A percentile compares a stretch with the other conserved stretches of the same genome.
These are phyloP conservation scores for Troilus luridus DNA, from an alignment of 2,888 invertebrate species.

Conservation along the genomic window DNA sequence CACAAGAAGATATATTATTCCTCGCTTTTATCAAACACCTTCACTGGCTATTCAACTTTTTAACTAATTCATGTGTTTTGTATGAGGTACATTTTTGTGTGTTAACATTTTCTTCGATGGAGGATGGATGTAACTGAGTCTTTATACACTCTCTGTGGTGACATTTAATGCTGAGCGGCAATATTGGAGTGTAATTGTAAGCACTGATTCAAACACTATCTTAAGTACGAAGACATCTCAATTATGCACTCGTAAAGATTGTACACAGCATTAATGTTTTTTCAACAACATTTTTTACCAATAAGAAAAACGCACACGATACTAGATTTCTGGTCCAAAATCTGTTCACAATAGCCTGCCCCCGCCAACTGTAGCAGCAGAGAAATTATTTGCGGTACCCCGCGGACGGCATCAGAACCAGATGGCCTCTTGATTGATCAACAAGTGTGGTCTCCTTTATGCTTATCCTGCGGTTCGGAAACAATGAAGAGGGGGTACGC, in stretches of 20 bases:
- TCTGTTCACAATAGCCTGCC: neutral
- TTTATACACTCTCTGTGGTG: too few relatives aligned
- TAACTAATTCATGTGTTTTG: neutral
- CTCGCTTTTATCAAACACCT: neutral
- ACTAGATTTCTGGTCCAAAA: neutral
- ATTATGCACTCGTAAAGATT: neutral
- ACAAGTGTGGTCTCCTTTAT: slow-evolving; percentile 48
- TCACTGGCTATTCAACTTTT: neutral
- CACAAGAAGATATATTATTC: neutral
- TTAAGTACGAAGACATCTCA: too few relatives aligned
- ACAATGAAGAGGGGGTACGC: slow-evolving; percentile 48
- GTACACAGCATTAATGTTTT: neutral
- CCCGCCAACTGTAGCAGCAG: neutral
- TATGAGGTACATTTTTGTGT: too few relatives aligned
- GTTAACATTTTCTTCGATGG: too few relatives aligned
- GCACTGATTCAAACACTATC: too few relatives aligned
- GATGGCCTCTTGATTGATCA: slow-evolving; percentile 46
- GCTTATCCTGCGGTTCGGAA: slow-evolving; percentile 45
- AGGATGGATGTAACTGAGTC: too few relatives aligned
- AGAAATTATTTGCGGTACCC: slow-evolving; percentile 2
- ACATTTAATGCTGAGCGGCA: too few relatives aligned
- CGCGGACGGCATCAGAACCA: slow-evolving; percentile 1
- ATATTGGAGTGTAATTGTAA: too few relatives aligned
- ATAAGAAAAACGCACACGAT: neutral
- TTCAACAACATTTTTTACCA: neutral